Base-by-base conservation (phyloP, 1,140 invertebrate species). In the Carcinoscorpius rotundicauda region DNA sequence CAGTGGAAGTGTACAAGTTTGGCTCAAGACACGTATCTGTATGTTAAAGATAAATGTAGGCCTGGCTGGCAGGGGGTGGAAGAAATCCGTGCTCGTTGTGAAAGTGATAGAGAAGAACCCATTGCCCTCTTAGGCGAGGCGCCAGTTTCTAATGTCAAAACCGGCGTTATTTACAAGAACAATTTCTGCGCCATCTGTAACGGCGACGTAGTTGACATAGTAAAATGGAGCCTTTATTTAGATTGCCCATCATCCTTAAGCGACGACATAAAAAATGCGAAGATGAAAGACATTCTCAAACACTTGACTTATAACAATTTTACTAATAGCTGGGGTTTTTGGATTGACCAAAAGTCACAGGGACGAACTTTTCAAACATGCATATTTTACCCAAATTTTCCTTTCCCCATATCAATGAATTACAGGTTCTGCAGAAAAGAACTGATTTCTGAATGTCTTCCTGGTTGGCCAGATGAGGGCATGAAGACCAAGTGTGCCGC, bases 141-240 rank as follows among this genome's bases (percentile, higher is more conserved):
- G 51, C 81, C 81, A 0, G 78, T 80, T 5, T 81, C 81, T 0
- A 76, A 75, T 60, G 69, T 72, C 49, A 58, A 61, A 8, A 72
- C 78, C 0, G 77, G 80, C 3, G 66, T 78, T 51, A 82, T 81
- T 0, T 85, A 82, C 71, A 76, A 76, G 60, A 85, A 84, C 69
- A 72, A 77, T 48, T 80, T 77, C 73, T 85, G 83, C 69, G 81
- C 82, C 0, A 63, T 78, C 4, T 85, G 83, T 69, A 79, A 84
- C 72, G 72, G 74, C 3, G 78, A 79, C 61, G 10, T 49, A 5
- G 62, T 53, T 6, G 60, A 66, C 48, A 51, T 65, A 10, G 59
- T 62, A 6, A 5, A 66, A 1, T 70, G 69, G 69, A 61, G 63
- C 4, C 58, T 65, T 11, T 52, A 52, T 4, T 5, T 68, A n/a